A percentile compares a stretch with the other conserved stretches of the same genome.
Evolutionary conservation across 1,140 invertebrate genomes (phyloP).

Genomic region (Alviniconcha marisindica): DNA sequence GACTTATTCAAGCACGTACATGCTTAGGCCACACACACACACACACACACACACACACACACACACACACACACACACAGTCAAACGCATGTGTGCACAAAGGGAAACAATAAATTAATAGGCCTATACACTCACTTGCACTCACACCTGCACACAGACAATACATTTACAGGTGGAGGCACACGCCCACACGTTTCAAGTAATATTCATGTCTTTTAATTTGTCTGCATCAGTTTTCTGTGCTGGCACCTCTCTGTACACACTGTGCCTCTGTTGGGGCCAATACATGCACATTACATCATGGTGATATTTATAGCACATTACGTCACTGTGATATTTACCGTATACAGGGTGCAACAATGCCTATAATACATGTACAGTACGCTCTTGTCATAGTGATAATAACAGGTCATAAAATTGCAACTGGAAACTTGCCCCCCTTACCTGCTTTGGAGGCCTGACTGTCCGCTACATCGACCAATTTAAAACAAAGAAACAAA

Average conservation of each 20-base stretch:
- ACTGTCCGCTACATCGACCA: too few relatives aligned
- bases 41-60: neutral
- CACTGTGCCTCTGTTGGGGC: neutral
- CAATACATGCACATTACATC: slow-evolving; percentile 27
- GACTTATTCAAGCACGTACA: neutral
- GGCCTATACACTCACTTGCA: neutral
- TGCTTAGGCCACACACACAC: neutral
- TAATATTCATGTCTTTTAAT: slow-evolving; percentile 21
- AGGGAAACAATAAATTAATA: neutral
- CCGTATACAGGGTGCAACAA: too few relatives aligned
- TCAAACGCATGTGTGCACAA: neutral
- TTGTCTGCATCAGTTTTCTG: neutral
- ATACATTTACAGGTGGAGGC: too few relatives aligned
- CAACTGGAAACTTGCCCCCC: too few relatives aligned
- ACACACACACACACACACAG: slow-evolving; percentile 2
- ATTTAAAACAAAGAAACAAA: neutral
- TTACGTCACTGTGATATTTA: neutral
- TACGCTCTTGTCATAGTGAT: too few relatives aligned
- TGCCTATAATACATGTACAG: too few relatives aligned
- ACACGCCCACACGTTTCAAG: too few relatives aligned
- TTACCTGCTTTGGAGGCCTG: too few relatives aligned
- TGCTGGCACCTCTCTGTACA: neutral
- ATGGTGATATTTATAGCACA: slow-evolving; percentile 27
- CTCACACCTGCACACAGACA: neutral
- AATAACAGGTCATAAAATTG: neutral